Evolutionary conservation across 2,113 vertebrate species (phyloP).

Genomic region (Saguinus midas): DNA sequence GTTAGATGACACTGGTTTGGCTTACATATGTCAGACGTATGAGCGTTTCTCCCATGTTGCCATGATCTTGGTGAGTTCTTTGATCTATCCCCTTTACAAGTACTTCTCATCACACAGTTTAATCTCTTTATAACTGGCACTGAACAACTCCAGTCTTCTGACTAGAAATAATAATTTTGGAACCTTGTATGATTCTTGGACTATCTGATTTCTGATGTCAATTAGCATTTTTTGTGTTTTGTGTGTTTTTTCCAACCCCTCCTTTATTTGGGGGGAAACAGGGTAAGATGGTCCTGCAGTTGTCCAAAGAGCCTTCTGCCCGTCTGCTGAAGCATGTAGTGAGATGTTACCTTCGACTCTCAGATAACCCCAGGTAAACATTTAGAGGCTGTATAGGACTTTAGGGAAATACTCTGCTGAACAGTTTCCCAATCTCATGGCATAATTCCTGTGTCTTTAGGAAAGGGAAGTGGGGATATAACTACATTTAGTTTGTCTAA

Average conservation of each 20-base stretch:
- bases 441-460: background rate
- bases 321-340: constrained; percentile 97
- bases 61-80: constrained; percentile 94
- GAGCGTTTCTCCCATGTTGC: constrained; percentile 98
- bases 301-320: constrained; percentile 97
- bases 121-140: background rate
- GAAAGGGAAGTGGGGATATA: background rate
- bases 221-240: constrained; percentile 35
- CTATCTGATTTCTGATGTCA: constrained; percentile 28
- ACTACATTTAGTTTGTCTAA: background rate
- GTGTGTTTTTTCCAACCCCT: constrained; percentile 43
- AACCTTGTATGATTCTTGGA: constrained; percentile 31
- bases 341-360: constrained; percentile 98
- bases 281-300: constrained; percentile 99
- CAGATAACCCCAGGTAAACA: constrained; percentile 97
- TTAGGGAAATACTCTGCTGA: background rate
- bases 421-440: background rate
- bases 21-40: constrained; percentile 98
- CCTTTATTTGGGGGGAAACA: constrained; percentile 77
- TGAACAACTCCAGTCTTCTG: background rate
- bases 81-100: background rate
- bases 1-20: constrained; percentile 97
- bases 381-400: constrained; percentile 55
- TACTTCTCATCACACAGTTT: background rate
- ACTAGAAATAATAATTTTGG: background rate